Evolutionary conservation across 1,140 invertebrate species (phyloP), one percentile per base, ranked within the genome.

Genomic region (Potamilus streckersoni): DNA sequence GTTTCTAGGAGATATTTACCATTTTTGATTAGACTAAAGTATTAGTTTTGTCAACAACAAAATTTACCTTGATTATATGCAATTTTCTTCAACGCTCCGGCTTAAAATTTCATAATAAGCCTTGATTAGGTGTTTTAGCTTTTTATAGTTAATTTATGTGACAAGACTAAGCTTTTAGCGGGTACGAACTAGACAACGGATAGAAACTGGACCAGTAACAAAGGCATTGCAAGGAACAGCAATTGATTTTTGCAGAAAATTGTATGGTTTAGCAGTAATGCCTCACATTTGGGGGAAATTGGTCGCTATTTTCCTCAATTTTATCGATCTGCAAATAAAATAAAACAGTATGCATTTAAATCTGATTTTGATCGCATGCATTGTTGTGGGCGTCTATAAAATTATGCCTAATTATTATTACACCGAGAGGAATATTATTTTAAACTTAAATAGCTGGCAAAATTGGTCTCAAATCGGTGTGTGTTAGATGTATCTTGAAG

Each of bases 41-140:
- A 82, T 82, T 84, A 82, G 81, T 82, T 83, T 83, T 79, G 83
- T 81, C 79, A 81, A 82, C 80, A 84, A 64, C 74, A 75, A 85
- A 85, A 84, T 84, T 83, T 80, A 76, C 78, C 79, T 77, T 82
- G 83, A 84, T 83, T 84, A 85, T 79, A 83, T 79, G 72, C 80
- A 85, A 85, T 85, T 83, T 84, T 77, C 76, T 67, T 70, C 76
- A 75, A 77, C 70, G 78, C 73, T 79, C 73, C 75, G 72, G 80
- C 81, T 81, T 84, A 78, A 85, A 84, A 82, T 85, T 85, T 85
- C 84, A 84, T 85, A 85, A 85, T 85, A 80, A 78, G 57, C 58
- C 74, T 59, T 85, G 83, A 83, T 83, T 84, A 84, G 81, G 77
- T 71, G 74, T 83, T 83, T 79, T 81, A 83, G 79, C 76, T 73